Evolutionary conservation across 2,113 vertebrate genomes (phyloP).

Genomic region (Phylloscopus trochiloides): DNA sequence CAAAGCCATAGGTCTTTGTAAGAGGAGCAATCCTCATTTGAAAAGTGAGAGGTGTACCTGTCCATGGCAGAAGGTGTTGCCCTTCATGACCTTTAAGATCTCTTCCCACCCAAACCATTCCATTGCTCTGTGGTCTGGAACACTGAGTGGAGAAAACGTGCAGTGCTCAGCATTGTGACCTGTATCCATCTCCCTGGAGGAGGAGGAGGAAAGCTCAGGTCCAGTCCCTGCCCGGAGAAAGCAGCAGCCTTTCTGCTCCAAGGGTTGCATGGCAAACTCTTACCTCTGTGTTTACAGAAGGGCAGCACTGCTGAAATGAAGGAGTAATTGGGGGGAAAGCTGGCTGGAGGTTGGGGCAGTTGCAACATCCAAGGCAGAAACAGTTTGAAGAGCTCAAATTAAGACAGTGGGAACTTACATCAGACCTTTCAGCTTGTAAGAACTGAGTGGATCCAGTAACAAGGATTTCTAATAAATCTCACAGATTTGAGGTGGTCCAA

Average conservation of each 20-base stretch:
- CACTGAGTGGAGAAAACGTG: too few species aligned
- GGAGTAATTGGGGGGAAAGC: not conserved
- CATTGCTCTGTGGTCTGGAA: not conserved
- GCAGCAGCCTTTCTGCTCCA: not conserved
- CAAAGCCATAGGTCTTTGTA: not conserved
- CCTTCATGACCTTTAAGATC: not conserved
- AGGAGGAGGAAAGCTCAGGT: not conserved
- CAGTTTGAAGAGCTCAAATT: not conserved
- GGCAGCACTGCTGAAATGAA: not conserved
- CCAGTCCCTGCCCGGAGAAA: not conserved
- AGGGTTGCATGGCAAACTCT: not conserved
- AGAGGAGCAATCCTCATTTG: not conserved
- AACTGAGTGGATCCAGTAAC: not conserved
- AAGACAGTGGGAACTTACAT: accelerated
- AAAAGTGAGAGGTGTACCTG: not conserved
- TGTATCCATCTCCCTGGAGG: not conserved
- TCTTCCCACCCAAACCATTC: not conserved
- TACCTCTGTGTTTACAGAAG: not conserved
- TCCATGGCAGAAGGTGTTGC: not conserved
- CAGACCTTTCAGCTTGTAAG: not conserved
- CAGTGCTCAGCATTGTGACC: not conserved
- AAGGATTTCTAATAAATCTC: not conserved
- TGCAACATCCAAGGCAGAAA: not conserved
- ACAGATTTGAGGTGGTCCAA: not conserved
- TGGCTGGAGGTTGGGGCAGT: not conserved